Conservation (phyloP, 2,888 invertebrate genomes). For the Patella pellucida region DNA sequence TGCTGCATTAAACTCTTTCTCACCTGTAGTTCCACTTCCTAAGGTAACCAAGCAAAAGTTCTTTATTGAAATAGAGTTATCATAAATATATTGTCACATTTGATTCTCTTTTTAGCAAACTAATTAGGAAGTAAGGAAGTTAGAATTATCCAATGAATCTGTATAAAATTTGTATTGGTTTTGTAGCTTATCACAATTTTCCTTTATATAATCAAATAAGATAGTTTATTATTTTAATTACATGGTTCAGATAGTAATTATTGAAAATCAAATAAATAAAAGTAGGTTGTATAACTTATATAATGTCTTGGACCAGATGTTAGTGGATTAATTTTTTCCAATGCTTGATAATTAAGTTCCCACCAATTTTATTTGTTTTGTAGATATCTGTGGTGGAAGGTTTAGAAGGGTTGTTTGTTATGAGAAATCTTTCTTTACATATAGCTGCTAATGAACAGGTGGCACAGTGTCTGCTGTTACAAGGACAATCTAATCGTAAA, state of each 20-base stretch:
- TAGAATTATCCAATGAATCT: neutral
- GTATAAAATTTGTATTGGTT: neutral
- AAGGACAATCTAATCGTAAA: slow-evolving; percentile 63
- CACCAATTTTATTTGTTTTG: neutral
- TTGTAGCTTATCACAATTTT: too few species aligned
- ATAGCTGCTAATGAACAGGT: slow-evolving; percentile 65
- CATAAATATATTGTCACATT: neutral
- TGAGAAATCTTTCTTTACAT: slow-evolving; percentile 62
- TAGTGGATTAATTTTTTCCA: too few species aligned
- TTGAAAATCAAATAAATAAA: too few species aligned
- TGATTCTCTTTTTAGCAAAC: neutral
- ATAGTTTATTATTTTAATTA: too few species aligned
- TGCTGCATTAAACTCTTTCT: slow-evolving; percentile 47
- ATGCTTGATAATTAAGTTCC: too few species aligned
- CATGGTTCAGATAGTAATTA: too few species aligned
- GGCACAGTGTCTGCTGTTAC: slow-evolving; percentile 63
- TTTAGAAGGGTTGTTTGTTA: slow-evolving; percentile 53
- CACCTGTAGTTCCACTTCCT: slow-evolving; percentile 62
- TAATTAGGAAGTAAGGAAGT: too few species aligned
- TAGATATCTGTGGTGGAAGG: slow-evolving; percentile 66
- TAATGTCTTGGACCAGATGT: too few species aligned
- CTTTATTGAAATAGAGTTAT: neutral
- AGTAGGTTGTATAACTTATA: too few species aligned
- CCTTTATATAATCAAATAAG: too few species aligned
- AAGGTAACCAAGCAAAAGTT: slow-evolving; percentile 46